phyloP scores from a whole-genome alignment of 2,797 vertebrate genomes.

The Propithecus perrieri region DNA sequence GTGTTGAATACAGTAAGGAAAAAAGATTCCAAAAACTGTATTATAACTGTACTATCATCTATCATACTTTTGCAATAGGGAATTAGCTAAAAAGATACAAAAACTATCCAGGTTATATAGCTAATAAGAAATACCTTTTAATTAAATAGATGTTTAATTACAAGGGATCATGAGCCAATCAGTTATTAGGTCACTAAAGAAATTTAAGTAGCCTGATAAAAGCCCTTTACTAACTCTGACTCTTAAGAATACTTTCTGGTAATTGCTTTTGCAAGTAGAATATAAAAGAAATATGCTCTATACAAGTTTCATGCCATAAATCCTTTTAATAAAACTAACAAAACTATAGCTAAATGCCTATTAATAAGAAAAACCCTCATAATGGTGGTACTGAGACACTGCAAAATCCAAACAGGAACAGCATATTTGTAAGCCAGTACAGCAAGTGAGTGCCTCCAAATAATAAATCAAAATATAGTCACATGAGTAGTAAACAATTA shows the following conservation, averaged over 20 bases:
- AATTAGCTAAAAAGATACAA: slow-evolving; percentile 27
- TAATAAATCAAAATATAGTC: slow-evolving; percentile 48
- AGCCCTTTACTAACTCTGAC: slow-evolving; percentile 15
- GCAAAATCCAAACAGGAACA: slow-evolving; percentile 14
- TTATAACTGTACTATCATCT: slow-evolving; percentile 18
- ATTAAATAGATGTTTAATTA: slow-evolving; percentile 59
- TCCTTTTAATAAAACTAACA: slow-evolving; percentile 27
- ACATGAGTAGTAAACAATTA: slow-evolving; percentile 8
- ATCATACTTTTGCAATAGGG: slow-evolving; percentile 16
- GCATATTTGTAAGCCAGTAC: not conserved
- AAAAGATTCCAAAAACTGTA: slow-evolving; percentile 13
- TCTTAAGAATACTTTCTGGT: slow-evolving; percentile 48
- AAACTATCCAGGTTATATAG: slow-evolving; percentile 11
- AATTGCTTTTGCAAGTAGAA: slow-evolving; percentile 46
- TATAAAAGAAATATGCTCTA: slow-evolving; percentile 11
- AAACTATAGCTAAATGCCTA: slow-evolving; percentile 53
- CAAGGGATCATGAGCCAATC: slow-evolving; percentile 42
- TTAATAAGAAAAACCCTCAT: slow-evolving; percentile 31
- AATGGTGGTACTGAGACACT: not conserved
- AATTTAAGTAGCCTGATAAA: slow-evolving; percentile 39
- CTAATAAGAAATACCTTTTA: slow-evolving; percentile 22
- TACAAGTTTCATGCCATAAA: slow-evolving; percentile 27
- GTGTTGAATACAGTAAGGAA: not conserved
- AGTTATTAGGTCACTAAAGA: slow-evolving; percentile 55
- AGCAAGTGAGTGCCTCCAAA: slow-evolving; percentile 7